A percentile compares a stretch with the other conserved stretches of the same genome.
Evolutionary conservation across 2,888 invertebrate species (phyloP).

Genomic region (Tetragonisca angustula): DNA sequence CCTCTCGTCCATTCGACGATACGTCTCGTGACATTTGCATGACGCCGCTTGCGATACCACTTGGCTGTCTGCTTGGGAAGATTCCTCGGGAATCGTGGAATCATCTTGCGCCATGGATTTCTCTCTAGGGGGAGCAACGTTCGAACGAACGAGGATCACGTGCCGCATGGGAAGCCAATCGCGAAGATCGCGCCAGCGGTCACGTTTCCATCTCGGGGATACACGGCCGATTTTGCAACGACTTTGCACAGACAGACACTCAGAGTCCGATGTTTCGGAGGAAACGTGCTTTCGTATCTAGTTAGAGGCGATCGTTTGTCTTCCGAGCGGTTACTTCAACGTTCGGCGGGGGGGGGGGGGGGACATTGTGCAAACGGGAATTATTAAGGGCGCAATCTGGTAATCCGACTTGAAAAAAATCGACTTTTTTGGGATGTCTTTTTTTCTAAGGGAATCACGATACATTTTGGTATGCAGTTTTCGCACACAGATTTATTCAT

Average conservation of each 20-base stretch:
- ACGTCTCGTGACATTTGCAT: constrained; percentile 62
- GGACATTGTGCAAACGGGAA: background rate
- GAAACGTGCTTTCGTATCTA: constrained; percentile 7
- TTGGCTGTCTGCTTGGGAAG: constrained; percentile 25
- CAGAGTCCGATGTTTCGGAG: constrained; percentile 33
- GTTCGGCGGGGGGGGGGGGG: background rate
- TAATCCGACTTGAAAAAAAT: too few relatives aligned
- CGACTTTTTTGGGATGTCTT: too few relatives aligned
- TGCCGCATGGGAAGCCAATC: constrained; percentile 55
- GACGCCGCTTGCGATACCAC: constrained; percentile 24
- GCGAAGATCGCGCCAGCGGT: constrained; percentile 53
- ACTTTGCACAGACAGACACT: constrained; percentile 4
- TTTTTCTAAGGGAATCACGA: too few relatives aligned
- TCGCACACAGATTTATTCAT: too few relatives aligned
- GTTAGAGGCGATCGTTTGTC: background rate
- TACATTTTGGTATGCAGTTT: too few relatives aligned
- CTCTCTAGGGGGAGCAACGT: constrained; percentile 10
- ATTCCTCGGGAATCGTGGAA: constrained; percentile 41
- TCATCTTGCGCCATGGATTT: constrained; percentile 60
- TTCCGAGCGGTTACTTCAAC: constrained; percentile 2
- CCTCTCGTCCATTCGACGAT: background rate
- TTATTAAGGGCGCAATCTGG: too few relatives aligned
- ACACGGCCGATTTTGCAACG: constrained; percentile 50
- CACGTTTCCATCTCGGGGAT: constrained; percentile 58
- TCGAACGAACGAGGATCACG: constrained; percentile 41